These are phyloP conservation scores for Ophonus ardosiacus DNA, from an alignment of 2,888 invertebrate genomes.

Conservation along the genomic window DNA sequence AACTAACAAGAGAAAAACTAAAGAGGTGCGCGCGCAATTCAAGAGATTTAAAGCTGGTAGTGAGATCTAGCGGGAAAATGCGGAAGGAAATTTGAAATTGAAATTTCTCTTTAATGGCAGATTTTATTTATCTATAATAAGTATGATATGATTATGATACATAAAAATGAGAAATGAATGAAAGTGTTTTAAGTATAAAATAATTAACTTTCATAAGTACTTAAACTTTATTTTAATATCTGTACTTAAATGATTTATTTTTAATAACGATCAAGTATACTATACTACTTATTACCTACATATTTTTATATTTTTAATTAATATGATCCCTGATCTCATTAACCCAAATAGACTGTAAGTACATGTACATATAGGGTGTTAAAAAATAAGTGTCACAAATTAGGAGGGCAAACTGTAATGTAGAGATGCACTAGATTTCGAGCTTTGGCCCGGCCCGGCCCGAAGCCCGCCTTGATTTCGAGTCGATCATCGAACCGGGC, in stretches of 20 bases:
- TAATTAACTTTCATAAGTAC: not conserved
- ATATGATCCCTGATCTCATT: no score
- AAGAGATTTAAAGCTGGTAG: slow-evolving; percentile 2
- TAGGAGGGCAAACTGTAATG: no score
- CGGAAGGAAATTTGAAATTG: slow-evolving; percentile 8
- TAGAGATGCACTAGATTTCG: no score
- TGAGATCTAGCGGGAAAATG: slow-evolving; percentile 27
- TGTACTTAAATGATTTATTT: not conserved
- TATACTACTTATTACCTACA: no score
- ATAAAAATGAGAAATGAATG: not conserved
- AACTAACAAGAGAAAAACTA: slow-evolving; percentile 57
- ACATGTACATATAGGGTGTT: no score
- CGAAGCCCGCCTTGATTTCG: no score
- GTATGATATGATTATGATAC: not conserved
- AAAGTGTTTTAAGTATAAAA: not conserved
- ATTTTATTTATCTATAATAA: not conserved
- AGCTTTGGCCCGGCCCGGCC: no score
- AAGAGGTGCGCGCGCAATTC: slow-evolving; percentile 51
- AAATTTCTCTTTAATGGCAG: slow-evolving; percentile 8
- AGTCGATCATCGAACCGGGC: no score
- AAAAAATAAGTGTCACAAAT: no score
- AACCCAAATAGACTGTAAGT: no score
- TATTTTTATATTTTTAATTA: no score
- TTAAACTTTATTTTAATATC: not conserved
- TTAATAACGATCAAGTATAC: not conserved